A percentile compares a stretch with the other conserved stretches of the same genome.
Conservation (phyloP, 2,888 invertebrate genomes). For the Globia sparganii region DNA sequence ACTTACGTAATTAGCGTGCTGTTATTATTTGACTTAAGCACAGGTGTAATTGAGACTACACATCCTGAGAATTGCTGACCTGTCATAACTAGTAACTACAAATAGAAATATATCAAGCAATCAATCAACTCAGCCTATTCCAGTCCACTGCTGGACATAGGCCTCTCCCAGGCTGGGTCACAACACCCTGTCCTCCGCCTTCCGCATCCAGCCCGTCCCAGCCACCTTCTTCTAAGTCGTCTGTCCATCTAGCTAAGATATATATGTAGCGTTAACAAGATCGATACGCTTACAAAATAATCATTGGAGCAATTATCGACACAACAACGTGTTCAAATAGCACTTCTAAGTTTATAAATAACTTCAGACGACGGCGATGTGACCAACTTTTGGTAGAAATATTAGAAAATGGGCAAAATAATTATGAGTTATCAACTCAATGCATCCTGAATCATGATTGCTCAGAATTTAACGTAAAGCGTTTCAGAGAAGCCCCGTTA, state of each 20-base stretch:
- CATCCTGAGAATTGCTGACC: neutral
- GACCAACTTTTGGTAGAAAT: neutral
- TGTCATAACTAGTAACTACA: neutral
- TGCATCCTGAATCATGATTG: constrained; percentile 6
- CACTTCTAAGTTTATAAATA: neutral
- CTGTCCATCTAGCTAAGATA: neutral
- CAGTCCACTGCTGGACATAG: too few relatives aligned
- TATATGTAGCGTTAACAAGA: neutral
- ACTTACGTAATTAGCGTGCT: too few relatives aligned
- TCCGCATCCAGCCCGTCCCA: too few relatives aligned
- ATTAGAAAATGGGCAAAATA: neutral
- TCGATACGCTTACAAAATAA: neutral
- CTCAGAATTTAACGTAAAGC: neutral
- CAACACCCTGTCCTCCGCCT: too few relatives aligned
- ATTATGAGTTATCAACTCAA: neutral
- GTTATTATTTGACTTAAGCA: neutral
- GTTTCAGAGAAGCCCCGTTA: constrained; percentile 25
- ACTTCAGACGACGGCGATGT: too few relatives aligned
- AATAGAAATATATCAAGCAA: neutral
- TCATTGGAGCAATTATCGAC: too few relatives aligned
- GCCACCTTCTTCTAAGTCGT: too few relatives aligned
- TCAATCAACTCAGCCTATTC: too few relatives aligned
- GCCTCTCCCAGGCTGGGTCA: too few relatives aligned
- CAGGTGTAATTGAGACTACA: neutral
- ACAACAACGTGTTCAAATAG: neutral